A percentile compares a stretch with the other conserved stretches of the same genome.
These are phyloP conservation scores for Mactra quadrangularis DNA, from an alignment of 1,140 invertebrate species.

Conservation along the genomic window DNA sequence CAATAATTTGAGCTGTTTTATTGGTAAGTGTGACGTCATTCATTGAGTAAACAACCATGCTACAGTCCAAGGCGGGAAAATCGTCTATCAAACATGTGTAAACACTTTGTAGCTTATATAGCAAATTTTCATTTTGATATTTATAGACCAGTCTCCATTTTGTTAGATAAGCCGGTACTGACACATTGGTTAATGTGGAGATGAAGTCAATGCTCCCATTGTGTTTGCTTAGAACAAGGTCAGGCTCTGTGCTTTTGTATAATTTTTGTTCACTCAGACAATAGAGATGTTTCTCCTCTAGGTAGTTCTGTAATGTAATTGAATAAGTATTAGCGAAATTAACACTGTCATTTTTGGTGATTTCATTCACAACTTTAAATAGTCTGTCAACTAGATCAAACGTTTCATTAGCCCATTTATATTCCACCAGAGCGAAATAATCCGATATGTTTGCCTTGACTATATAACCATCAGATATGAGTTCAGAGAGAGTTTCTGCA, in stretches of 20 bases:
- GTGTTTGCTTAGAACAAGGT: neutral
- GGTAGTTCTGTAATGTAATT: no score
- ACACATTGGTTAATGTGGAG: no score
- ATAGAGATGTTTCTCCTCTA: no score
- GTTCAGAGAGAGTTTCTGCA: neutral
- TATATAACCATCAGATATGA: neutral
- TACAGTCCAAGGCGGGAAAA: constrained; percentile 1
- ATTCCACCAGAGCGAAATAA: neutral
- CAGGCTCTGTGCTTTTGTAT: neutral
- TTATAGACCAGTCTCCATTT: neutral
- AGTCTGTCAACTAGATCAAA: no score
- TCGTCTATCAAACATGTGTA: neutral
- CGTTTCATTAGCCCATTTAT: neutral
- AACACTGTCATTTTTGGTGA: no score
- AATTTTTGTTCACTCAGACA: no score
- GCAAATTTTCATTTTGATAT: neutral
- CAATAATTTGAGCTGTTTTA: neutral
- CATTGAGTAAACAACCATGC: constrained; percentile 2
- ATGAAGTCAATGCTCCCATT: neutral
- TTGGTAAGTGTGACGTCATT: neutral
- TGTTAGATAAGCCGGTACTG: neutral
- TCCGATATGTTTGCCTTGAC: neutral
- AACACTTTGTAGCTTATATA: neutral
- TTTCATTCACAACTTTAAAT: no score
- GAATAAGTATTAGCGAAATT: no score